These are phyloP conservation scores for Zhuqinia jingwanae DNA, from an alignment of 2,888 invertebrate species.

Conservation along the genomic window DNA sequence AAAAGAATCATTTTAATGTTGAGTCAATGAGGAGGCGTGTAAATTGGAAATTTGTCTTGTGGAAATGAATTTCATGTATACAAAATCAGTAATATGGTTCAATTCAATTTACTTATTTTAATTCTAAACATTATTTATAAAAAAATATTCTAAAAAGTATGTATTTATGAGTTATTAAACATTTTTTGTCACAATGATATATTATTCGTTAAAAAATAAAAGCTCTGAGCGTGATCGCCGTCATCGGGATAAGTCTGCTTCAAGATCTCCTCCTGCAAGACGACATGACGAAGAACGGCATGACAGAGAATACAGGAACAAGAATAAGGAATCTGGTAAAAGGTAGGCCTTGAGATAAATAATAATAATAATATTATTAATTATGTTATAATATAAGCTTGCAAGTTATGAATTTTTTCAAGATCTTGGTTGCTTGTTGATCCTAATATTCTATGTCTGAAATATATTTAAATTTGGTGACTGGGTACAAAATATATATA, in stretches of 20 bases:
- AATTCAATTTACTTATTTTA: too few relatives aligned
- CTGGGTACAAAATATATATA: not conserved
- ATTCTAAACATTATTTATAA: too few relatives aligned
- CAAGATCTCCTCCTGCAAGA: conserved; percentile 69
- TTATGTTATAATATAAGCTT: conserved; percentile 69
- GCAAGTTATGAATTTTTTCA: not conserved
- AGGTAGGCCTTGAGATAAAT: conserved; percentile 79
- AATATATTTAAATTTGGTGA: not conserved
- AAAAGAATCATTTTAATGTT: not conserved
- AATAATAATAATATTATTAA: too few relatives aligned
- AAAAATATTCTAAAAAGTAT: not conserved
- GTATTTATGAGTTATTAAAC: conserved; percentile 30
- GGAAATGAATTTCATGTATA: too few relatives aligned
- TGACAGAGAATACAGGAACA: conserved; percentile 77
- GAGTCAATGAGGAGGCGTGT: not conserved
- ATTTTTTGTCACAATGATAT: conserved; percentile 51
- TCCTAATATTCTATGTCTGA: not conserved
- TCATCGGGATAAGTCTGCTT: conserved; percentile 56
- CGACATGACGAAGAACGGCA: conserved; percentile 75
- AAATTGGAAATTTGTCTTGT: too few relatives aligned
- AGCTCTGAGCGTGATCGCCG: conserved; percentile 60
- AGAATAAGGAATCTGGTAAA: conserved; percentile 78
- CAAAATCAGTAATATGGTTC: too few relatives aligned
- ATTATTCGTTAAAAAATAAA: conserved; percentile 40
- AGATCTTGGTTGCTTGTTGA: not conserved